Percentiles rank a stretch among this genome's conserved stretches.
These are phyloP conservation scores for Nebria brevicollis DNA, from an alignment of 2,888 invertebrate genomes.

Conservation along the genomic window DNA sequence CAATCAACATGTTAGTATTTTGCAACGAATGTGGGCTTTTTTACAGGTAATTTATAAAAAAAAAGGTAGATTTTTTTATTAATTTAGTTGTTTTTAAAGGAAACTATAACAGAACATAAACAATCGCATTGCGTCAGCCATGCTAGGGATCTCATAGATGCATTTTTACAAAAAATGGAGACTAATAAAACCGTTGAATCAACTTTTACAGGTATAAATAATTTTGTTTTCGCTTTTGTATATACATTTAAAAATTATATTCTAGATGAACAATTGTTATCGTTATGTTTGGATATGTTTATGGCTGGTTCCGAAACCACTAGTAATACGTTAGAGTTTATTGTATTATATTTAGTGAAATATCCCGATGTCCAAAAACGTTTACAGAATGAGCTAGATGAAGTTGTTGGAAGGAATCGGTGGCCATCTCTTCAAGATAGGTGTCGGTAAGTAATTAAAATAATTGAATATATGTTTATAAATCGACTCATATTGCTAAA, in stretches of 20 bases:
- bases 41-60: slow-evolving; percentile 62
- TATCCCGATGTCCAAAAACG: slow-evolving; percentile 68
- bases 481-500: too few species aligned
- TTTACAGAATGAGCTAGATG: slow-evolving; percentile 71
- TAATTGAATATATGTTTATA: too few species aligned
- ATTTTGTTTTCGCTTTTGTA: slow-evolving; percentile 8
- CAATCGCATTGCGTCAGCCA: slow-evolving; percentile 61
- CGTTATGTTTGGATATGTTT: slow-evolving; percentile 72
- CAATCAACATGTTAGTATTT: slow-evolving; percentile 64
- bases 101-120: slow-evolving; percentile 67
- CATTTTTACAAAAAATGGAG: slow-evolving; percentile 70
- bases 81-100: slow-evolving; percentile 49
- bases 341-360: slow-evolving; percentile 69
- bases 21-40: slow-evolving; percentile 67
- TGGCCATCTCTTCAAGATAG: slow-evolving; percentile 68
- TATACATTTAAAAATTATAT: slow-evolving; percentile 11
- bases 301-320: slow-evolving; percentile 79
- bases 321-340: slow-evolving; percentile 71
- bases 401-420: slow-evolving; percentile 67
- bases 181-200: slow-evolving; percentile 6
- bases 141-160: slow-evolving; percentile 73
- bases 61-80: background rate
- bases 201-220: slow-evolving; percentile 62
- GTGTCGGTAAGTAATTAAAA: slow-evolving; percentile 59
- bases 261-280: slow-evolving; percentile 59